Base-by-base conservation (phyloP, 2,113 vertebrate species). In the Alces alces region DNA sequence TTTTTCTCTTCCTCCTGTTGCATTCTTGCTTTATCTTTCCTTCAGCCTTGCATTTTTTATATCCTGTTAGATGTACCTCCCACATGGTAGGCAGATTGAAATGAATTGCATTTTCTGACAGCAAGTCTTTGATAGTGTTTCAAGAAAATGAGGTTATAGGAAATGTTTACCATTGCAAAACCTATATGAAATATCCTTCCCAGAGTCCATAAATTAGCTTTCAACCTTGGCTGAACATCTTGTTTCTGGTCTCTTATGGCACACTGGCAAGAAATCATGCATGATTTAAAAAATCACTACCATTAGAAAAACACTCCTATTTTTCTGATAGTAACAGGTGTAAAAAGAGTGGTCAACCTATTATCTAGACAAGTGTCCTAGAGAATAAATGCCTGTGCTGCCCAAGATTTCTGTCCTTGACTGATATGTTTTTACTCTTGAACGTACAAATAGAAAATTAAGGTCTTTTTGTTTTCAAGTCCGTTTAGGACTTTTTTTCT, bases 131-230 rank as follows among this genome's bases (percentile, higher is more conserved):
- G 80, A 92, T 82, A 87, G 52, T 27, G 19, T 93, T 89, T 93
- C 89, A 89, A 85, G 86, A 5, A 87, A 79, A 93, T 82, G 45
- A 91, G 45, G 70, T 93, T 95, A 92, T 27, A 97, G 52, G 76
- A 96, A 96, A 95, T 93, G 27, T 50, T 92, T 87, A 3, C 58
- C 36, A 36, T 57, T 96, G 11, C 96, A 92, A 95, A 96, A 54
- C 13, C 47, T 85, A 5, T 13, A 43, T 82, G 85, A 96, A 92
- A 88, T 89, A 78, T 78, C 12, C 10, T 97, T 92, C 54, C 13
- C 30, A 39, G 89, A 95, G 78, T 94, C 52, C 2, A 1, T 61
- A 82, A 88, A 96, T 50, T 39, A 85, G 43, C 43, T 95, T 28
- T 95, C 93, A 61, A 90, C 58, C 43, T 93, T 93, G 90, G 30